These are phyloP conservation scores for Proteles cristata DNA, from an alignment of 2,113 vertebrate species.

Conservation along the genomic window DNA sequence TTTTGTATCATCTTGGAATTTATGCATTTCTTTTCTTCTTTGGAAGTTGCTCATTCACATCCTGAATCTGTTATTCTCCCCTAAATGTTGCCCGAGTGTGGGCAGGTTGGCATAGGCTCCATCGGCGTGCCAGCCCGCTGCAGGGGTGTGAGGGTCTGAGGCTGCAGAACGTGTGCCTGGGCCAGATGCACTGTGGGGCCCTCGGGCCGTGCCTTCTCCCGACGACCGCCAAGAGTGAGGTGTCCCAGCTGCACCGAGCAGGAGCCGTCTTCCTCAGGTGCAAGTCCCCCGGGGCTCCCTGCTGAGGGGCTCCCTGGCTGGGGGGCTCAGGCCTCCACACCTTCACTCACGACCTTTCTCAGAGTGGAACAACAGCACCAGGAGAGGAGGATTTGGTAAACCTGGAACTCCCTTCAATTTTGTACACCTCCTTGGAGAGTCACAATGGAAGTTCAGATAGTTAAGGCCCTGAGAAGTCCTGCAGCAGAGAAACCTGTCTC, in stretches of 20 bases:
- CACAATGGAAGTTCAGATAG: fast-evolving
- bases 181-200: fast-evolving
- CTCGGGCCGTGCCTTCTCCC: not conserved
- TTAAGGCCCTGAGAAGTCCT: not conserved
- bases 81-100: not conserved
- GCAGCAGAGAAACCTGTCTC: not conserved
- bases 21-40: not conserved
- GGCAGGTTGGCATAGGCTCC: fast-evolving
- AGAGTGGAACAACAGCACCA: too few relatives aligned
- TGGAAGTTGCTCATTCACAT: not conserved
- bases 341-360: not conserved
- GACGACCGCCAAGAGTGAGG: not conserved
- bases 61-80: not conserved
- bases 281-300: not conserved
- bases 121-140: fast-evolving
- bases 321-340: not conserved
- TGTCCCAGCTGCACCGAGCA: not conserved
- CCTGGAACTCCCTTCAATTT: not conserved
- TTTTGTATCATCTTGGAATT: not conserved
- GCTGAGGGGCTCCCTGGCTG: not conserved
- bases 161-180: fast-evolving
- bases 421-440: not conserved
- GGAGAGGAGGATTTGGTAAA: not conserved
- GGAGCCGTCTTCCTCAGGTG: not conserved
- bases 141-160: not conserved